Evolutionary conservation across 2,797 vertebrate genomes (phyloP).

Genomic region (Pseudocheirus occidentalis): DNA sequence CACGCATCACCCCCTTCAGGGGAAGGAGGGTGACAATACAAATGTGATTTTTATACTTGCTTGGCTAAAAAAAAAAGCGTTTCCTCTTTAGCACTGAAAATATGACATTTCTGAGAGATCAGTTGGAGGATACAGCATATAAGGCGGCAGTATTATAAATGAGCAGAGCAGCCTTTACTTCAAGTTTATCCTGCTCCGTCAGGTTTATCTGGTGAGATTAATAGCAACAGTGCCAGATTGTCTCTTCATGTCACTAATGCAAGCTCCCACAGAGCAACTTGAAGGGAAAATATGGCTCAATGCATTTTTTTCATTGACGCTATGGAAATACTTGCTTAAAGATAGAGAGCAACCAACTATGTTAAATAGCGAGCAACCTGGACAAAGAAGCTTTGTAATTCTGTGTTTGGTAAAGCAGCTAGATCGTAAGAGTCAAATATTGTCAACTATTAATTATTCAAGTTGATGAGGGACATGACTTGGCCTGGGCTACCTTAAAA

Average conservation of each 20-base stretch:
- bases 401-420: constrained; percentile 36
- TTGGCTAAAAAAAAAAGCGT: constrained; percentile 3
- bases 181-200: constrained; percentile 38
- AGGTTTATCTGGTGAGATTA: constrained; percentile 69
- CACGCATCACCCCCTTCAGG: background rate
- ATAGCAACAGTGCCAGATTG: constrained; percentile 59
- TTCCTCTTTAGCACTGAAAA: constrained; percentile 16
- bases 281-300: constrained; percentile 59
- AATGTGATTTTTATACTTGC: constrained; percentile 19
- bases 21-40: background rate
- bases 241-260: constrained; percentile 58
- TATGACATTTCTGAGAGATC: constrained; percentile 17
- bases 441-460: constrained; percentile 69
- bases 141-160: constrained; percentile 31
- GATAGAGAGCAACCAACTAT: constrained; percentile 47
- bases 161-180: constrained; percentile 25
- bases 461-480: constrained; percentile 53
- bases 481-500: constrained; percentile 23
- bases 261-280: constrained; percentile 40
- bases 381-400: constrained; percentile 31
- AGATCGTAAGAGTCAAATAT: constrained; percentile 62
- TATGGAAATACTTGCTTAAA: constrained; percentile 46
- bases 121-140: constrained; percentile 4
- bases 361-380: constrained; percentile 55
- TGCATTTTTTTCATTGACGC: constrained; percentile 34